Evolutionary conservation across 1,140 invertebrate genomes (phyloP), one percentile per base, ranked within the genome.

Genomic region (Lordiphosa stackelbergi): DNA sequence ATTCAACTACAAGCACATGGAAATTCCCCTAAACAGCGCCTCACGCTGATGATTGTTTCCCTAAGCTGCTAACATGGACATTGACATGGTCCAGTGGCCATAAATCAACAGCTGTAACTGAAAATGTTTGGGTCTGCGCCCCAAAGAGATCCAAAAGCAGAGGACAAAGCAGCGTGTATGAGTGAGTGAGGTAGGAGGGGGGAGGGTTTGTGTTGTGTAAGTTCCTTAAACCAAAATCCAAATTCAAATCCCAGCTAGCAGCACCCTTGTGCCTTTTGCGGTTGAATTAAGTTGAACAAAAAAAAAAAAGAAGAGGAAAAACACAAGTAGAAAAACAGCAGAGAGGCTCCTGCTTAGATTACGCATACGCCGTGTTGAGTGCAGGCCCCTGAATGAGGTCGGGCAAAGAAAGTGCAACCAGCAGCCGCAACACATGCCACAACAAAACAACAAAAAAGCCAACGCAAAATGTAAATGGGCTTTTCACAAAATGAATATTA

Each of bases 401-500:
- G 66, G 48, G 49, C 38, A 54, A 69, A 69, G 64, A 69, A 69
- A 69, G 65, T 68, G 66, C 66, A 69, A 69, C 64, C 34, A 36
- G 28, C 28, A 31, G 28, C 28, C 28, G 28, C 28, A 36, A 54
- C 64, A 49, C 56, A 69, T 47, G 53, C 40, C 52, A 73, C 51
- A 31, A 28, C 34, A 35, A 42, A 45, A 66, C 36, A 34, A 34
- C 42, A 66, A 68, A 68, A 68, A 54, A 64, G 64, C 64, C 66
- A 68, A 68, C 63, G 64, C 54, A 68, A 68, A 68, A 78, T 78
- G 73, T 78, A 79, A 79, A 78, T 78, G 74, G 73, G 74, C 52
- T 68, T 77, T 73, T 78, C 77, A 69, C 60, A 73, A 79, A 79
- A 73, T 78, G 74, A 79, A 78, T 78, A 78, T 78, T 79, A 78